Evolutionary conservation across 2,797 vertebrate species (phyloP).

Genomic region (Enteromius unitaeniatus): DNA sequence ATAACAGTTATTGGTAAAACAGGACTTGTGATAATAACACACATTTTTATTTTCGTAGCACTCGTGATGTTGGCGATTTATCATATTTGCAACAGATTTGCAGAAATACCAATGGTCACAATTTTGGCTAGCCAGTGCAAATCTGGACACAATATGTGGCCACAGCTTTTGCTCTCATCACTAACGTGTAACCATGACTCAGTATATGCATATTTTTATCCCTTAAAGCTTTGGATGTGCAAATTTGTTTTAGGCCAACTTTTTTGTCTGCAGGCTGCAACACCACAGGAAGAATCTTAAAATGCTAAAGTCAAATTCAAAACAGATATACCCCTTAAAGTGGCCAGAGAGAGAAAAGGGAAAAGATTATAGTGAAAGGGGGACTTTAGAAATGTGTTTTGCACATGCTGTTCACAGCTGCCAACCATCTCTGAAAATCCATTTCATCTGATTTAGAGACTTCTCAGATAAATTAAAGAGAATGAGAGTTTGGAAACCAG

Average conservation of each 20-base stretch:
- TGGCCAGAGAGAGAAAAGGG: constrained; percentile 32
- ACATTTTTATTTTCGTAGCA: constrained; percentile 14
- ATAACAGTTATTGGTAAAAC: not conserved
- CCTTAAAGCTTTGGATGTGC: constrained; percentile 3
- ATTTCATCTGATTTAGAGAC: constrained; percentile 43
- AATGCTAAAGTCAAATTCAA: constrained; percentile 39
- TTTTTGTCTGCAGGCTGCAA: constrained; percentile 31
- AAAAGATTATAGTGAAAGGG: constrained; percentile 26
- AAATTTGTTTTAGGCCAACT: not conserved
- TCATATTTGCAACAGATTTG: constrained; percentile 3
- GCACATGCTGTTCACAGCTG: constrained; percentile 49
- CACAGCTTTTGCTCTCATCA: constrained; percentile 7
- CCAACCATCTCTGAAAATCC: constrained; percentile 28
- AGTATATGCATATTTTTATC: constrained; percentile 14
- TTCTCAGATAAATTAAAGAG: constrained; percentile 24
- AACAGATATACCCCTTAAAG: constrained; percentile 36
- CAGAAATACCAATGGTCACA: constrained; percentile 4
- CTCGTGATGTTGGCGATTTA: not conserved
- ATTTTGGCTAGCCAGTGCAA: constrained; percentile 5
- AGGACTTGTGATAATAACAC: not conserved
- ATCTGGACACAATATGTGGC: constrained; percentile 35
- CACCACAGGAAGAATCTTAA: constrained; percentile 32
- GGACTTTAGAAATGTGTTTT: constrained; percentile 53
- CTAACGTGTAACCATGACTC: constrained; percentile 3
- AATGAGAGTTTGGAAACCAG: constrained; percentile 7